Evolutionary conservation across 2,888 invertebrate genomes (phyloP), one percentile per base, ranked within the genome.

Genomic region (Incurvaria masculella): DNA sequence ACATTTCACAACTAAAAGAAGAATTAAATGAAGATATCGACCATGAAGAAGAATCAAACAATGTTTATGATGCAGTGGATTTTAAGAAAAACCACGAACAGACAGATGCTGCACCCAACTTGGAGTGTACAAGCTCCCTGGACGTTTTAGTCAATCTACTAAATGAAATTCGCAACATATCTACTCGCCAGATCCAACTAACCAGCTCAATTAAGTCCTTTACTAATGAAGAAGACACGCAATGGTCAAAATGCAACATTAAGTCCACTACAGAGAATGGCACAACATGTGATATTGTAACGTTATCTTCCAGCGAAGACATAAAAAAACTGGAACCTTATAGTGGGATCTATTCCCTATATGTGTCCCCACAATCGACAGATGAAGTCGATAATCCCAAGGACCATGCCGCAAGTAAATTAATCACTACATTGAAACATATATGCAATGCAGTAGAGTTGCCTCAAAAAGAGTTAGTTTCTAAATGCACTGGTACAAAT

Each of bases 91-190:
- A 43, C 21, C 26, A 18, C 16, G 23, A 49, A 26, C 26, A 19
- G 8, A 38, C 40, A 14, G 54, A 46, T 21, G 26, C 16, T 20
- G 51, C 53, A 44, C 40, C 51, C 38, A 51, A 50, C 48, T 54
- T 69, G 3, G 62, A 66, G 42, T 65, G 65, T 41, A 66, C 68
- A 3, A 64, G 68, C 17, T 75, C 75, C 4, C 61, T 78, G 8
- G 76, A 75, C 46, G 64, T 74, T 53, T 56, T 78, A 51, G 69
- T 72, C 3, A 67, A 68, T 14, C 61, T 78, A 42, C 59, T 78
- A 44, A 72, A 70, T 53, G 76, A 78, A 60, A 78, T 78, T 52
- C 66, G 70, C 55, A 74, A 70, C 47, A 74, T 76, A 48, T 68
- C 71, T 2, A 61, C 63, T 6, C 63, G 65, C 52, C 66, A 69